Conservation (phyloP, 2,113 vertebrate genomes). For the Abramis brama region DNA sequence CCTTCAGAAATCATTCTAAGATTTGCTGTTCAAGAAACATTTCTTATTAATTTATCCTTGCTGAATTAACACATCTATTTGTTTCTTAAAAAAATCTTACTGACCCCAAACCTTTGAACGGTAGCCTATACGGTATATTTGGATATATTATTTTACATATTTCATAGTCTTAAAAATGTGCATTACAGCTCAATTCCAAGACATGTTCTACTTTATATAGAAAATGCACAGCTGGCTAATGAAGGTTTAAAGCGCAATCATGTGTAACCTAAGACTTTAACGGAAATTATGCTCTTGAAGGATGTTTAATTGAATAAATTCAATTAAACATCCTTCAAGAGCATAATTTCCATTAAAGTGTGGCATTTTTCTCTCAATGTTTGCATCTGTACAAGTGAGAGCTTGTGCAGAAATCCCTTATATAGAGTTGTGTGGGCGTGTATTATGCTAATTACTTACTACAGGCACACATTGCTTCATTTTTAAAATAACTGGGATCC, state of each 20-base stretch:
- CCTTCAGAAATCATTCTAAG: neutral
- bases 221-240: too few relatives aligned
- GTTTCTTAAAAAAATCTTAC: neutral
- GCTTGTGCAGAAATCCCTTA: neutral
- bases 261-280: neutral
- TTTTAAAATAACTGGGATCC: neutral
- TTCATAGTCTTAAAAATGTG: too few relatives aligned
- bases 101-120: neutral
- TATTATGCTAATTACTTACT: neutral
- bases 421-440: neutral
- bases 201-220: too few relatives aligned
- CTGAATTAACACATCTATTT: neutral
- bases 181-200: too few relatives aligned
- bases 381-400: constrained; percentile 1
- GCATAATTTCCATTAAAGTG: neutral
- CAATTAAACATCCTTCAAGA: neutral
- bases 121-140: neutral
- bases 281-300: too few relatives aligned
- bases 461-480: neutral
- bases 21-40: neutral
- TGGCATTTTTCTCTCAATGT: neutral
- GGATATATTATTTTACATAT: too few relatives aligned
- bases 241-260: neutral
- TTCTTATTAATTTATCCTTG: neutral
- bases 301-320: neutral